phyloP scores from a whole-genome alignment of 2,797 vertebrate genomes.

The Sternotherus odoratus region DNA sequence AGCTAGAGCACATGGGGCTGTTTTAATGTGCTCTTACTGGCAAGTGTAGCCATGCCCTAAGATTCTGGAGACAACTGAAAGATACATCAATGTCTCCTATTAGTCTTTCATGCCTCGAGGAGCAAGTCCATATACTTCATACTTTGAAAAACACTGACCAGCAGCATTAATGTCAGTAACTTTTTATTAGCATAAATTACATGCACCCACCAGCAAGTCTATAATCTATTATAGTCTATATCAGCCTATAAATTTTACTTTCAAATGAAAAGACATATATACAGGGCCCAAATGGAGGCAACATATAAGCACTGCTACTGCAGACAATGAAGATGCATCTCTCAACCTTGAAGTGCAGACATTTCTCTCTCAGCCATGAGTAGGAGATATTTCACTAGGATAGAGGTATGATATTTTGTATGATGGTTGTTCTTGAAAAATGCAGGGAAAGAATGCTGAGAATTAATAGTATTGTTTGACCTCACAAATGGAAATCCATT shows the following conservation, averaged over 20 bases:
- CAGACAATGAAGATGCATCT: rapidly evolving
- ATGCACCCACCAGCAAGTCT: not conserved
- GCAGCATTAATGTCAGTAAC: not conserved
- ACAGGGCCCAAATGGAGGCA: rapidly evolving
- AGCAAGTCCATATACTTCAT: not conserved
- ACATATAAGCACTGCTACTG: not conserved
- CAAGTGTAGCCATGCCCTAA: not conserved
- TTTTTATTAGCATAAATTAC: not conserved
- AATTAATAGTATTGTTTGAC: constrained; percentile 22
- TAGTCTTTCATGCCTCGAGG: not conserved
- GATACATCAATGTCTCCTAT: not conserved
- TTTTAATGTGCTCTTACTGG: too few species aligned
- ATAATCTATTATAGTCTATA: not conserved
- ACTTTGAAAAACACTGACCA: not conserved
- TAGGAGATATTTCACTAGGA: rapidly evolving
- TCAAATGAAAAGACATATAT: not conserved
- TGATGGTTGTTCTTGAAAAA: rapidly evolving
- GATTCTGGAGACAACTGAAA: not conserved
- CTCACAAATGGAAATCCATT: constrained; percentile 1
- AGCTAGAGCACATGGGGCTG: too few species aligned
- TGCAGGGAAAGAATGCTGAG: not conserved
- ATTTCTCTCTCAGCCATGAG: rapidly evolving
- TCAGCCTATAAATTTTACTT: not conserved
- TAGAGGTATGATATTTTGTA: not conserved
- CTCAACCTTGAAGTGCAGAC: rapidly evolving